These are phyloP conservation scores for Kryptolebias ocellatus DNA, from an alignment of 2,797 vertebrate genomes.

Conservation along the genomic window DNA sequence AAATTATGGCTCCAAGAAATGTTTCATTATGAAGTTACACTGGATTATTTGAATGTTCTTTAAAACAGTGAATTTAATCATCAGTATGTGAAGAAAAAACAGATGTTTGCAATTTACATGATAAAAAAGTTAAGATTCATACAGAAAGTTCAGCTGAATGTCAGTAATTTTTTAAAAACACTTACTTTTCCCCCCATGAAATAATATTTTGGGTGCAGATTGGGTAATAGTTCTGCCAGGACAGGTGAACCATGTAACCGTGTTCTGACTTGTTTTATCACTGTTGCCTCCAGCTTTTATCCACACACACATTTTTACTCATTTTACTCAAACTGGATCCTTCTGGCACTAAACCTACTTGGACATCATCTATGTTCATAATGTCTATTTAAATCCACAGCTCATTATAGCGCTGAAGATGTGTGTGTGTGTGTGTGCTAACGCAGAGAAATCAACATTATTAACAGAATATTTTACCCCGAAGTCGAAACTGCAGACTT, in stretches of 20 bases:
- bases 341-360: constrained; percentile 29
- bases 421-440: constrained; percentile 14
- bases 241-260: constrained; percentile 68
- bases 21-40: too few species aligned
- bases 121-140: background rate
- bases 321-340: constrained; percentile 10
- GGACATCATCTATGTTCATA: constrained; percentile 21
- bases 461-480: constrained; percentile 43
- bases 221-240: constrained; percentile 63
- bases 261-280: constrained; percentile 72
- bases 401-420: constrained; percentile 16
- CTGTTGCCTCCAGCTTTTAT: constrained; percentile 52
- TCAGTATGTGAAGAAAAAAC: too few species aligned
- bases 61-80: too few species aligned
- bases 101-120: too few species aligned
- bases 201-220: constrained; percentile 37
- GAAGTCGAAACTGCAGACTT: constrained; percentile 29
- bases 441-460: constrained; percentile 38
- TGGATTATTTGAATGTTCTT: too few species aligned
- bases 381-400: constrained; percentile 35
- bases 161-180: background rate
- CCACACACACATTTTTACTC: constrained; percentile 32
- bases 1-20: too few species aligned
- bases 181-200: constrained; percentile 1
- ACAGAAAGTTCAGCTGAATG: background rate